These are phyloP conservation scores for Margarornis squamiger DNA, from an alignment of 2,797 vertebrate genomes.

Conservation along the genomic window DNA sequence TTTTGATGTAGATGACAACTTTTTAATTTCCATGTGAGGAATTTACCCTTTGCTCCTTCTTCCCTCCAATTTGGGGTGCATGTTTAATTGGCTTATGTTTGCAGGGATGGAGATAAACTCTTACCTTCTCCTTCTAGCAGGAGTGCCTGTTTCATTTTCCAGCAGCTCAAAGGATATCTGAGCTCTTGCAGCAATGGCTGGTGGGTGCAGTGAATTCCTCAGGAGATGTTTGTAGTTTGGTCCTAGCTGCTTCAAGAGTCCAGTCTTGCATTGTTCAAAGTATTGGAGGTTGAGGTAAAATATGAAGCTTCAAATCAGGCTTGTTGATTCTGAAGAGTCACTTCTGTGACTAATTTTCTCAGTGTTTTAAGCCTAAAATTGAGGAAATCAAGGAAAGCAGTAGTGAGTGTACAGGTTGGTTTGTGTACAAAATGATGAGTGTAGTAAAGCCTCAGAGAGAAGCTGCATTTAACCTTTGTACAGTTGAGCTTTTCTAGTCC, in stretches of 20 bases:
- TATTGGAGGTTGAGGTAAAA: background rate
- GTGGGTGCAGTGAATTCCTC: background rate
- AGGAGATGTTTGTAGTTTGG: background rate
- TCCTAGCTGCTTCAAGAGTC: background rate
- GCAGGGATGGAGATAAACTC: background rate
- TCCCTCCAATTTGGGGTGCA: background rate
- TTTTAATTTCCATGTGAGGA: background rate
- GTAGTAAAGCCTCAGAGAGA: background rate
- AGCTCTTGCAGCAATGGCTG: background rate
- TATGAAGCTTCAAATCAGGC: background rate
- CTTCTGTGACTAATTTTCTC: background rate
- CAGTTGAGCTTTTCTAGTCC: background rate
- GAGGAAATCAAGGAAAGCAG: background rate
- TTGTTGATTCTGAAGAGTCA: background rate
- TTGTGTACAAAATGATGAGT: background rate
- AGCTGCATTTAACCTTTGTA: background rate
- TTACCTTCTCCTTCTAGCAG: background rate
- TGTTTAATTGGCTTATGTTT: slow-evolving; percentile 19
- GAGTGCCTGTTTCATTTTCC: background rate
- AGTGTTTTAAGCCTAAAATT: background rate
- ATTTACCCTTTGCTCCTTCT: background rate
- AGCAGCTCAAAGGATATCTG: background rate
- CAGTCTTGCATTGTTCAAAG: background rate
- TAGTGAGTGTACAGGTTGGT: background rate
- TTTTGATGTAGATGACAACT: background rate